A percentile compares a stretch with the other conserved stretches of the same genome.
Evolutionary conservation across 2,797 vertebrate species (phyloP).

Genomic region (Centropyge bicolor): DNA sequence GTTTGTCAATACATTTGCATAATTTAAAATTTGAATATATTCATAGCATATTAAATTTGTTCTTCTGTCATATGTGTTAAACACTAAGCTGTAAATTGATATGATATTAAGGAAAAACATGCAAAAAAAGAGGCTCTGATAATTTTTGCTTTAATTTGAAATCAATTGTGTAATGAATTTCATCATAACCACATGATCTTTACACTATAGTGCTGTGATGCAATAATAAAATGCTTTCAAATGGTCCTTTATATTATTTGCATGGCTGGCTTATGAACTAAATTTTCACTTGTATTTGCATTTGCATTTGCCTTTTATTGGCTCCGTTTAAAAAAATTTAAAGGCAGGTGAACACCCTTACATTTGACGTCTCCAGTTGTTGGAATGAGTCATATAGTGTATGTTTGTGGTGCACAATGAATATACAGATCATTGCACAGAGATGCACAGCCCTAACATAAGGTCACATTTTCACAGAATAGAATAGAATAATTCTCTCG

Average conservation of each 20-base stretch:
- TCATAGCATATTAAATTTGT: neutral
- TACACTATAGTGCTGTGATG: neutral
- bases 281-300: slow-evolving; percentile 37
- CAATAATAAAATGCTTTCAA: neutral
- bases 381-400: neutral
- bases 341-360: slow-evolving; percentile 3
- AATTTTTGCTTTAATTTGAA: slow-evolving; percentile 18
- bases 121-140: neutral
- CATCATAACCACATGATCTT: slow-evolving; percentile 1
- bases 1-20: neutral
- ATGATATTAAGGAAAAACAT: neutral
- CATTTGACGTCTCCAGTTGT: slow-evolving; percentile 5
- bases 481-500: slow-evolving; percentile 6
- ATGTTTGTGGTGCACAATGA: slow-evolving; percentile 14
- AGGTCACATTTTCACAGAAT: slow-evolving; percentile 7
- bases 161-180: slow-evolving; percentile 12
- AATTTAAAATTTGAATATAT: neutral
- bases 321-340: slow-evolving; percentile 20
- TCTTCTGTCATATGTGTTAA: neutral
- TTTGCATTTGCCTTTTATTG: slow-evolving; percentile 26
- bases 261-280: slow-evolving; percentile 3
- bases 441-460: neutral
- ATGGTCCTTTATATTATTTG: slow-evolving; percentile 29
- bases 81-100: neutral
- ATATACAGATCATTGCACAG: neutral